Evolutionary conservation across 2,888 invertebrate genomes (phyloP), one percentile per base, ranked within the genome.

Genomic region (Petrolisthes cinctipes): DNA sequence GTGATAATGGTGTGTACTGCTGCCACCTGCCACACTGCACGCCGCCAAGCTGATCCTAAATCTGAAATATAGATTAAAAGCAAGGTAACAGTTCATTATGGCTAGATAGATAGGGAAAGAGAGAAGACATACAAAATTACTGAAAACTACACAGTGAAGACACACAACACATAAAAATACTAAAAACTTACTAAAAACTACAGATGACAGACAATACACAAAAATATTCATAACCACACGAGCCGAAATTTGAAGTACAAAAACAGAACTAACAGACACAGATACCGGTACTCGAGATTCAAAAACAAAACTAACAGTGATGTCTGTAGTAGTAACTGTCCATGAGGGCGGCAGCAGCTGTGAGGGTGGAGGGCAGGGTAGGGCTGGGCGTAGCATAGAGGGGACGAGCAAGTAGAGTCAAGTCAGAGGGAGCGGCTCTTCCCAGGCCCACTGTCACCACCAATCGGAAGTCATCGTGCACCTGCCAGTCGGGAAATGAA

Each of bases 401-500:
- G n/a, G 88, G 88, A 57, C 88, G 88, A 14, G 78, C 85, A n/a
- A 85, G 76, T 53, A 88, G 81, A 51, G 82, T 85, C 37, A 88
- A 82, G 20, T 88, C 85, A 14, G 85, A 71, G 20, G 88, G 85
- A 3, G 81, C 79, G 4, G 51, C 78, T 37, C 71, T 80, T 9
- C 54, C 84, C 57, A 80, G 84, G n/a, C 84, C 61, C 23, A 87
- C 87, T 37, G 87, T 84, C 54, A 87, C 84, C 71, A 87, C 80
- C 51, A 87, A 66, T 20, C 87, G 83, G 66, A 87, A 87, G 37
- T 87, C 87, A 14, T 87, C 87, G 75, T 87, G 87, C 3, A 87
- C 87, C 87, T 87, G 37, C 37, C 37, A 37, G 37, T 37, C 37
- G 2, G 37, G 37, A 37, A 37, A 37, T 37, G 2, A 37, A 37